Percentiles rank a stretch among this genome's conserved stretches.
phyloP scores from a whole-genome alignment of 2,113 vertebrate genomes.

The Mugil cephalus region DNA sequence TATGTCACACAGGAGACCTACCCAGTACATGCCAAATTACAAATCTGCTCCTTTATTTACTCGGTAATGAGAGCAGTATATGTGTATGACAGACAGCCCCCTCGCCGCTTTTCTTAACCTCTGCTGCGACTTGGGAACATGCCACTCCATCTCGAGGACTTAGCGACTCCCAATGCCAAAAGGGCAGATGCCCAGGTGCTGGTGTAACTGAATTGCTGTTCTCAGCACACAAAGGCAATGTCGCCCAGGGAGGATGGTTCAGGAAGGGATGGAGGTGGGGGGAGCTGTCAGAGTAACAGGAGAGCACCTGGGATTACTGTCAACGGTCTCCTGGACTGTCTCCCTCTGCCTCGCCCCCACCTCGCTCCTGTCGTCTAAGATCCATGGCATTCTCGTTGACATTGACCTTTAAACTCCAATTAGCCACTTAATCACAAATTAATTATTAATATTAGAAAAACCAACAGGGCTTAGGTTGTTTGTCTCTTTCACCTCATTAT shows the following conservation, averaged over 20 bases:
- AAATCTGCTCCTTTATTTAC: constrained; percentile 11
- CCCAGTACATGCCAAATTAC: not conserved
- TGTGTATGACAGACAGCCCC: constrained; percentile 15
- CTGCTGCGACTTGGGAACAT: constrained; percentile 34
- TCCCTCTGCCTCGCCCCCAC: constrained; percentile 19
- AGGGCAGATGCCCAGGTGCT: constrained; percentile 79
- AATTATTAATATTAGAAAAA: constrained; percentile 86
- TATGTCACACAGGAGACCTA: constrained; percentile 28
- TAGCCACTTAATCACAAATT: constrained; percentile 85
- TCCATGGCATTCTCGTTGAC: constrained; percentile 74
- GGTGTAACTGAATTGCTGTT: constrained; percentile 73
- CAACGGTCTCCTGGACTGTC: constrained; percentile 65
- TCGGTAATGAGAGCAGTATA: not conserved
- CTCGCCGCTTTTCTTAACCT: constrained; percentile 36
- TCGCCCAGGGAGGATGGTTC: constrained; percentile 68
- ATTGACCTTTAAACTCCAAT: constrained; percentile 87
- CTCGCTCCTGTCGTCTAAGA: constrained; percentile 57
- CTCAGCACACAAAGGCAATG: constrained; percentile 81
- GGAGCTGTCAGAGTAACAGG: constrained; percentile 72
- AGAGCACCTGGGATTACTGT: constrained; percentile 80
- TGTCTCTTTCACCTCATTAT: constrained; percentile 85
- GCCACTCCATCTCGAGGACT: constrained; percentile 60
- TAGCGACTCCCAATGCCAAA: constrained; percentile 76
- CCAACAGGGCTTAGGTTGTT: constrained; percentile 85
- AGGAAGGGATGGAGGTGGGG: constrained; percentile 34